phyloP scores from a whole-genome alignment of 2,797 vertebrate genomes.

The Lophius americanus region DNA sequence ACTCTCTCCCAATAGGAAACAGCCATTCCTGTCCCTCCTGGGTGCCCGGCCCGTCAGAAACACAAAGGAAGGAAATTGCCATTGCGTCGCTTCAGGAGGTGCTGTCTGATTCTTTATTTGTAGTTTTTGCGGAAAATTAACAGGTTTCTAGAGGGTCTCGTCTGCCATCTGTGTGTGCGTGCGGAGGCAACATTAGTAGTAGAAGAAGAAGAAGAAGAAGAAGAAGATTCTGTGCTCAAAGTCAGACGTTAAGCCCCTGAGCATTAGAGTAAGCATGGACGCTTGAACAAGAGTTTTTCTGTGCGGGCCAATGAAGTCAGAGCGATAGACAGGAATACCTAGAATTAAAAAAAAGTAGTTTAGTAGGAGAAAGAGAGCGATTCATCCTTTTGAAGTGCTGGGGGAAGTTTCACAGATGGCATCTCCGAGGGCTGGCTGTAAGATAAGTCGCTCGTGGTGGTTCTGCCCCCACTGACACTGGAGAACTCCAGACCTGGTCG shows the following conservation, averaged over 20 bases:
- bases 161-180: conserved; percentile 24
- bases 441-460: conserved; percentile 36
- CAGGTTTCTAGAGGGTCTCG: conserved; percentile 44
- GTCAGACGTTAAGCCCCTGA: conserved; percentile 57
- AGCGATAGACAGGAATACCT: neutral
- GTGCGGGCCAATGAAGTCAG: too few species aligned
- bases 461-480: conserved; percentile 18
- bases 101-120: conserved; percentile 53
- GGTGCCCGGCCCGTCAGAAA: conserved; percentile 62
- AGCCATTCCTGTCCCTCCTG: conserved; percentile 47
- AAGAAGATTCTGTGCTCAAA: conserved; percentile 46
- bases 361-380: conserved; percentile 15
- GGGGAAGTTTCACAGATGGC: conserved; percentile 29
- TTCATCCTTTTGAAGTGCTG: conserved; percentile 25
- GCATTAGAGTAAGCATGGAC: conserved; percentile 27
- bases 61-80: conserved; percentile 68
- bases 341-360: conserved; percentile 24
- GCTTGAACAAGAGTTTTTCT: too few species aligned
- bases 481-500: conserved; percentile 31
- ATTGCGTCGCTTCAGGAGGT: conserved; percentile 63
- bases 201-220: conserved; percentile 30
- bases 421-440: conserved; percentile 24
- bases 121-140: conserved; percentile 46
- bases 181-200: conserved; percentile 14
- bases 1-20: conserved; percentile 67